Percentiles rank a stretch among this genome's conserved stretches.
Evolutionary conservation across 2,888 invertebrate genomes (phyloP).

Genomic region (Gymnosoma rotundatum): DNA sequence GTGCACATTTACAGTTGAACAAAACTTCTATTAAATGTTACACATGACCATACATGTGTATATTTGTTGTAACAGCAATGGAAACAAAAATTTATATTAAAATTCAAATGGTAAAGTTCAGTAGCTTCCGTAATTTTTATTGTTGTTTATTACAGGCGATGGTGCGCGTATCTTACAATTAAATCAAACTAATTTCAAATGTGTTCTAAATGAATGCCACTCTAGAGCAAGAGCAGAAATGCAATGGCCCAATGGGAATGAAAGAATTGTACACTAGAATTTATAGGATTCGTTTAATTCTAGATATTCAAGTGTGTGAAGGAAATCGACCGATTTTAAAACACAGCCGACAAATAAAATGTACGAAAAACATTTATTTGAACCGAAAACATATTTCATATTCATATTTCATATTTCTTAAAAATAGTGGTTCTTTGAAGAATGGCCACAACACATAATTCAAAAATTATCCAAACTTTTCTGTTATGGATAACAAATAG

Average conservation of each 20-base stretch:
- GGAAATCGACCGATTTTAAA: no score
- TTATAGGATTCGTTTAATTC: no score
- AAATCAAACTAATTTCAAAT: conserved; percentile 62
- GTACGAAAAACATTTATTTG: no score
- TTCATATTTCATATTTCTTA: no score
- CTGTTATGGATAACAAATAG: no score
- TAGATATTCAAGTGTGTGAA: no score
- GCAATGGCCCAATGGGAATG: conserved; percentile 10
- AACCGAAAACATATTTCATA: no score
- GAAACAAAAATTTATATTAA: conserved; percentile 48
- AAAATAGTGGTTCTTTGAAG: no score
- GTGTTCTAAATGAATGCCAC: conserved; percentile 36
- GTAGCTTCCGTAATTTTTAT: conserved; percentile 5
- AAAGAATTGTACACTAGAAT: no score
- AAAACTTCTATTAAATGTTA: conserved; percentile 24
- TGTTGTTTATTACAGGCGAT: conserved; percentile 26
- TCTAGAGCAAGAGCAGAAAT: background rate
- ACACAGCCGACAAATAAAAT: no score
- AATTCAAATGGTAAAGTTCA: conserved; percentile 60
- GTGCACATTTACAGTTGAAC: conserved; percentile 55
- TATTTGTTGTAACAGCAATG: background rate
- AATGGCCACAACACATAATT: no score
- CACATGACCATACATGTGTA: background rate
- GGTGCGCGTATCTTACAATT: conserved; percentile 63
- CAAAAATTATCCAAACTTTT: no score